Base-by-base conservation (phyloP, 2,797 vertebrate species). In the Pteropus rufus region DNA sequence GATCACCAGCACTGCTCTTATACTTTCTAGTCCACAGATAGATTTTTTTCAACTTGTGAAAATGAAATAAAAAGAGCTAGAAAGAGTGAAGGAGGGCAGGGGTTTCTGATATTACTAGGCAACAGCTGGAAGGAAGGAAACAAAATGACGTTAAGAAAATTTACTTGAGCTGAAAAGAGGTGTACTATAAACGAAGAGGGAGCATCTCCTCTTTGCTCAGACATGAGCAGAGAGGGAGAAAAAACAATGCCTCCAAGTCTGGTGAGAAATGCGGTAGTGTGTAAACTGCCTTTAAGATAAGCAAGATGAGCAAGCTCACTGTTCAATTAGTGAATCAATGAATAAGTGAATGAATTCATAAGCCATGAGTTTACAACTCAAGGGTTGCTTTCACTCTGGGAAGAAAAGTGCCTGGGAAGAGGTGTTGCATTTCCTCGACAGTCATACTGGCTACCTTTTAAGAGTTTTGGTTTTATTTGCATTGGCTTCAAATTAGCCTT, bases 71-170 rank as follows among this genome's bases (percentile, higher is more conserved):
- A 52, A 34, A 82, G 62, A 34, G 7, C 8, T 58, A 49, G 85
- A 56, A 21, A 91, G 24, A 58, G 67, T 26, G 34, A 39, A 24
- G 11, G 49, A 80, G 65, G 92, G 39, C 65, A 67, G 41, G 36
- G 89, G n/a, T 89, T 76, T 96, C 90, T 89, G 52, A 46, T 64
- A 93, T 93, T 77, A 84, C 93, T 41, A 72, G 36, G 49, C 89
- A 96, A 92, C 75, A 62, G 89, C 83, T 94, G 34, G 77, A 93
- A 91, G 67, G 26, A 29, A 19, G 18, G 9, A 54, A 58, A 49
- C 49, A 67, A 46, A 91, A 58, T 94, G 60, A n/a, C 72, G n/a
- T 77, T 82, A 39, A 88, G 72, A 89, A 86, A 95, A 95, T 56
- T 29, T 46, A 67, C 82, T 56, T 89, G 69, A 89, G 65, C 80